These are phyloP conservation scores for Halyomorpha halys DNA, from an alignment of 1,140 invertebrate genomes.

Conservation along the genomic window DNA sequence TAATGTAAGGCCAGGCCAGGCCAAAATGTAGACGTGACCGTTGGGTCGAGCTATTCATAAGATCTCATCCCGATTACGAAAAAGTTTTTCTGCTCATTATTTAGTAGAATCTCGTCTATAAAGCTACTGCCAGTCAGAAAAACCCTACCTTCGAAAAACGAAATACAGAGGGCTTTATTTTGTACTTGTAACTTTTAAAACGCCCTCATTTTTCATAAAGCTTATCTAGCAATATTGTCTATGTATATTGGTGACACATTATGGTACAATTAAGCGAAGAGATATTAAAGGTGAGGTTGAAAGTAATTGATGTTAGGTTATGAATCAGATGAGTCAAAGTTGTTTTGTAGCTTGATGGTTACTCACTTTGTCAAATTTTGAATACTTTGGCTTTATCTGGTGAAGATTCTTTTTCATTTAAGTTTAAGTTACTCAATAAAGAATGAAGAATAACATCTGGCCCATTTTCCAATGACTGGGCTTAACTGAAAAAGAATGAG, in stretches of 20 bases:
- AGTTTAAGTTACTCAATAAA: background rate
- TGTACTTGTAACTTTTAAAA: no score
- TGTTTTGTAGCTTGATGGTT: no score
- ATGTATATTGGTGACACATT: background rate
- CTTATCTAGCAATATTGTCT: no score
- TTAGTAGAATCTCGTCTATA: no score
- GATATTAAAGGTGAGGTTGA: background rate
- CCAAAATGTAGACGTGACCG: background rate
- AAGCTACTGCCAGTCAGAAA: no score
- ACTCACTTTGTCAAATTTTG: background rate
- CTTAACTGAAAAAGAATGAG: conserved; percentile 15
- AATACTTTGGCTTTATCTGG: background rate
- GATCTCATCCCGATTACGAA: conserved; percentile 6
- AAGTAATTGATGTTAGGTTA: no score
- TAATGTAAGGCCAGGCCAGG: no score
- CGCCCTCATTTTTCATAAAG: no score
- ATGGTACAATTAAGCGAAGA: background rate
- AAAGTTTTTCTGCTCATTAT: background rate
- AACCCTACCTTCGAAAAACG: no score
- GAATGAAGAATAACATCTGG: background rate
- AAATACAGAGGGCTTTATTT: no score
- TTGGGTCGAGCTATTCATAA: background rate
- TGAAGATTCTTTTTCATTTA: conserved; percentile 14
- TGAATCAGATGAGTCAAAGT: no score
- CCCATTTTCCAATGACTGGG: background rate